phyloP scores from a whole-genome alignment of 2,113 vertebrate species.

The Chunga burmeisteri region DNA sequence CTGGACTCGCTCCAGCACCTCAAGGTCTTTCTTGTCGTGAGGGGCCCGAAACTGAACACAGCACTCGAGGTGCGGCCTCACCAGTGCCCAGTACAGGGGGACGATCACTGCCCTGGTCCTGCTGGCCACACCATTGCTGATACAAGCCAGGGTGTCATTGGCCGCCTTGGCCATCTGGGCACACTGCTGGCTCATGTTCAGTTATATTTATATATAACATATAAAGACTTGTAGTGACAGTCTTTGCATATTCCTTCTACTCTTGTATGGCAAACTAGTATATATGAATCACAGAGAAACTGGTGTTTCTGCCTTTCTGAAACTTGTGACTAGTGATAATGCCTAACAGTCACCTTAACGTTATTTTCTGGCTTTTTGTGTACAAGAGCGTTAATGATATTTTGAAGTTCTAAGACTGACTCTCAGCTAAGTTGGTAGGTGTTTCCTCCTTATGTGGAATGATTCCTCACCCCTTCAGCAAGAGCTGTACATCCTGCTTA shows the following conservation, averaged over 20 bases:
- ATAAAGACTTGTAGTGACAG: neutral
- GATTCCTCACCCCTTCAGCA: neutral
- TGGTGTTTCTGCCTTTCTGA: neutral
- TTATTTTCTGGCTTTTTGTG: neutral
- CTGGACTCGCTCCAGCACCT: neutral
- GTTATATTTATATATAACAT: neutral
- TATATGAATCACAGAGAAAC: neutral
- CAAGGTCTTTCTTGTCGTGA: neutral
- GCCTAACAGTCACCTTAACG: neutral
- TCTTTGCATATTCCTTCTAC: neutral
- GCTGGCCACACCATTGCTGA: neutral
- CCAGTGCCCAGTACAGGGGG: fast-evolving
- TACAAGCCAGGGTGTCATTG: neutral
- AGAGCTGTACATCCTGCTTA: neutral
- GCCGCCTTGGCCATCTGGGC: neutral
- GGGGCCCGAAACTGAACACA: neutral
- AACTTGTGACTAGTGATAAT: neutral
- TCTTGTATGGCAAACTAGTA: neutral
- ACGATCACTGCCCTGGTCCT: neutral
- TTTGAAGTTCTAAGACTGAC: neutral
- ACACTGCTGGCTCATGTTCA: neutral
- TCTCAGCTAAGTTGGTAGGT: neutral
- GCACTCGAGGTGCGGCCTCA: neutral
- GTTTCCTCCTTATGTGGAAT: neutral
- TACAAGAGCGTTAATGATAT: neutral